A percentile compares a stretch with the other conserved stretches of the same genome.
These are phyloP conservation scores for Caradrina kadenii DNA, from an alignment of 2,888 invertebrate genomes.

Conservation along the genomic window DNA sequence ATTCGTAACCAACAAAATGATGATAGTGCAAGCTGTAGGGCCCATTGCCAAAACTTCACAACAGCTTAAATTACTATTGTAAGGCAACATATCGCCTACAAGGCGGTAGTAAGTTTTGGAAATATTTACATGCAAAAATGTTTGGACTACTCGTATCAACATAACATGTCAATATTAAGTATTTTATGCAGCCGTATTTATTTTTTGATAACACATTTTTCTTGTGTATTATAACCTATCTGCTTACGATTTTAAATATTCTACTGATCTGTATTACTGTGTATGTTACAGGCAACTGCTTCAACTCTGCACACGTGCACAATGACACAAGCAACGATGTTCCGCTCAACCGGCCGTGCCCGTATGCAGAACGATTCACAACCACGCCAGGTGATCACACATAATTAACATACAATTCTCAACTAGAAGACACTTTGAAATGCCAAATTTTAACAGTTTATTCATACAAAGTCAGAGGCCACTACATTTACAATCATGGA, in stretches of 20 bases:
- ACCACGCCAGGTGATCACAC: constrained; percentile 54
- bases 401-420: not conserved
- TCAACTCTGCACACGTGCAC: constrained; percentile 79
- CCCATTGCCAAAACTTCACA: no score
- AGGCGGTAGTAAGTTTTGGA: not conserved
- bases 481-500: not conserved
- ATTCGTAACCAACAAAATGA: no score
- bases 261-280: not conserved
- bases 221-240: not conserved
- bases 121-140: not conserved
- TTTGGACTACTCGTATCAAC: no score
- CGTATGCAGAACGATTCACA: constrained; percentile 71
- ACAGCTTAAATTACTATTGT: no score
- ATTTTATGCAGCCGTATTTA: not conserved
- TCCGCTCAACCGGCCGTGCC: constrained; percentile 54
- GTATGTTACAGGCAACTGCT: constrained; percentile 75
- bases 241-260: not conserved
- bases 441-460: constrained; percentile 13
- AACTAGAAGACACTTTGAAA: not conserved
- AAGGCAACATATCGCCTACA: no score
- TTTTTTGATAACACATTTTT: not conserved
- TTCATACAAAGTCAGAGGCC: not conserved
- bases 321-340: constrained; percentile 46
- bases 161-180: no score
- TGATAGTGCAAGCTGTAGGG: no score